Conservation (phyloP, 2,797 vertebrate species). For the Nannoperca obscura region DNA sequence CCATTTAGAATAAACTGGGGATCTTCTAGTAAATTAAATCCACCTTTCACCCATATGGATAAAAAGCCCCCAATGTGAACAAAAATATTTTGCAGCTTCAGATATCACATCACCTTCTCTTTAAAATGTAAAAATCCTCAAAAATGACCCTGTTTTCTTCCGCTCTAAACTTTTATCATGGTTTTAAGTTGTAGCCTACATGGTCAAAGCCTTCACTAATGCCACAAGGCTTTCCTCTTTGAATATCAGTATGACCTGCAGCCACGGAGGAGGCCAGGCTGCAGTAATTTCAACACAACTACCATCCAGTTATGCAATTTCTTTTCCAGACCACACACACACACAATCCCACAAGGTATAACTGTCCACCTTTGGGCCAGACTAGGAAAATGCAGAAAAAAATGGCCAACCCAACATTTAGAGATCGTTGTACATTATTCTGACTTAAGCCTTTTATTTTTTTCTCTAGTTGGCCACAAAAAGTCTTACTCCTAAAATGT, state of each 20-base stretch:
- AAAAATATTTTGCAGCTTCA: neutral
- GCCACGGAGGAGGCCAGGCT: slow-evolving; percentile 29
- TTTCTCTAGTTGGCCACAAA: slow-evolving; percentile 8
- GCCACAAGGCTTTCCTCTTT: slow-evolving; percentile 38
- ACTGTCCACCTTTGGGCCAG: slow-evolving; percentile 34
- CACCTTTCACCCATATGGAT: neutral
- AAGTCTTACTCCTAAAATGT: slow-evolving; percentile 42
- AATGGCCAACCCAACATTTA: slow-evolving; percentile 18
- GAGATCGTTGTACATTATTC: slow-evolving; percentile 14
- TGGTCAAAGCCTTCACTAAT: slow-evolving; percentile 21
- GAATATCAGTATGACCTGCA: slow-evolving; percentile 39
- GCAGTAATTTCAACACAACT: slow-evolving; percentile 47
- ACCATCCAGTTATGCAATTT: slow-evolving; percentile 61
- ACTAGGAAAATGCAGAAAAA: slow-evolving; percentile 43
- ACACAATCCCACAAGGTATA: slow-evolving; percentile 29
- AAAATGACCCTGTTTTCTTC: neutral
- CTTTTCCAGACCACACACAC: slow-evolving; percentile 48
- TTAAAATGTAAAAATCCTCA: neutral
- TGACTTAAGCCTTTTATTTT: slow-evolving; percentile 15
- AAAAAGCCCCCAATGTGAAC: neutral
- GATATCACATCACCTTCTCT: neutral
- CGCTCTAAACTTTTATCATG: neutral
- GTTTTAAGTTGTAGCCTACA: neutral
- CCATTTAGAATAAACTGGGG: neutral
- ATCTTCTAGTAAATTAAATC: neutral